Evolutionary conservation across 1,140 invertebrate species (phyloP), one percentile per base, ranked within the genome.

Genomic region (Cydia amplana): DNA sequence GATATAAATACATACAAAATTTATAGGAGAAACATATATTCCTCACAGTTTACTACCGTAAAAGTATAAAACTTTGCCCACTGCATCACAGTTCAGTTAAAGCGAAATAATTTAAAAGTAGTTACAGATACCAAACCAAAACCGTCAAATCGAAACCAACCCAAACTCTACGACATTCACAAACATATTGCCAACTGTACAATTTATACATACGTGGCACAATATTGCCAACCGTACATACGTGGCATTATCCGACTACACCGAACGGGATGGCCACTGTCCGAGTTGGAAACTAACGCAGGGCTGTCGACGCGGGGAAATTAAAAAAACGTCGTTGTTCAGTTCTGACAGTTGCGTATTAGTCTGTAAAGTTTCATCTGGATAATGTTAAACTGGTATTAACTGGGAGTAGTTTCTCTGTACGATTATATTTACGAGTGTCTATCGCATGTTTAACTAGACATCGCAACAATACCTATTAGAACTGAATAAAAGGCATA

Each of bases 261-360:
- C 72, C 78, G 75, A 84, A 87, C 82, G 83, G 84, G 86, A 83
- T 80, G 82, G 79, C 79, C 78, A 75, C 80, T 79, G 85, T 83
- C 82, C 83, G 82, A 88, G 86, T 87, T 88, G 76, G 75, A 82
- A 87, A 86, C 85, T 86, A 87, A 85, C 80, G 81, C 73, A 87
- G 86, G 86, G 86, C 49, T 85, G 82, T 28, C 79, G 63, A 32
- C 65, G 10, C 28, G 32, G 4, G 23, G 10, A 65, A 32, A 64
- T 70, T 55, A 40, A 74, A 75, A 77, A 75, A 28, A n/a, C n/a
- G n/a, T n/a, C 18, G 18, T 67, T 28, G 14, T 65, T 65, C 75
- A 77, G 64, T 75, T 72, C 20, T 36, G 36, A 77, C 74, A 70
- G 65, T 76, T 51, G 73, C 64, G 28, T 70, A 76, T 72, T 36